phyloP scores from a whole-genome alignment of 2,113 vertebrate genomes.

The Apodemus sylvaticus region DNA sequence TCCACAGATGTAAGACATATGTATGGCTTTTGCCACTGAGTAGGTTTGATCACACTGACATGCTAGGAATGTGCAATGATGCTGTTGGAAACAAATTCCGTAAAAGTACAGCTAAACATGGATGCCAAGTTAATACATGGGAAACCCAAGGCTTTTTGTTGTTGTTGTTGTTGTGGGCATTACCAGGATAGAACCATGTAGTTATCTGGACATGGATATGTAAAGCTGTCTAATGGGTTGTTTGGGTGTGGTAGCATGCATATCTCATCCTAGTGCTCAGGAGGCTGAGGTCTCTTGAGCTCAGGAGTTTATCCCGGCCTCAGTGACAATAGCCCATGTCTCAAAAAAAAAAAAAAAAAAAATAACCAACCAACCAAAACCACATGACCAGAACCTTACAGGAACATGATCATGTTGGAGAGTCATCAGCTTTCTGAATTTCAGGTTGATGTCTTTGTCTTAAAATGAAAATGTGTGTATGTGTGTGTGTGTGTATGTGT shows the following conservation, averaged over 20 bases:
- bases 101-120: not conserved
- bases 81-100: not conserved
- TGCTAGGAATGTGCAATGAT: rapidly evolving
- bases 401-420: not conserved
- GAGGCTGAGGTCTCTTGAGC: not conserved
- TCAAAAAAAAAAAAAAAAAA: not conserved
- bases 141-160: not conserved
- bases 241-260: not conserved
- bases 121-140: not conserved
- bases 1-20: slow-evolving; percentile 74
- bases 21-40: not conserved
- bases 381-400: not conserved
- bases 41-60: not conserved
- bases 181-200: rapidly evolving
- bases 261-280: not conserved
- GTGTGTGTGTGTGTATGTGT: too few species aligned
- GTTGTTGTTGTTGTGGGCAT: rapidly evolving
- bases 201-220: not conserved
- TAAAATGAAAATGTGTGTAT: not conserved
- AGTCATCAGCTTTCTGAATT: not conserved
- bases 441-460: not conserved
- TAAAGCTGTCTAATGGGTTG: not conserved
- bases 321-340: not conserved
- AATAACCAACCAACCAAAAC: not conserved
- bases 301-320: not conserved